These are phyloP conservation scores for Clarias laeviceps DNA, from an alignment of 2,797 vertebrate species.

Conservation along the genomic window DNA sequence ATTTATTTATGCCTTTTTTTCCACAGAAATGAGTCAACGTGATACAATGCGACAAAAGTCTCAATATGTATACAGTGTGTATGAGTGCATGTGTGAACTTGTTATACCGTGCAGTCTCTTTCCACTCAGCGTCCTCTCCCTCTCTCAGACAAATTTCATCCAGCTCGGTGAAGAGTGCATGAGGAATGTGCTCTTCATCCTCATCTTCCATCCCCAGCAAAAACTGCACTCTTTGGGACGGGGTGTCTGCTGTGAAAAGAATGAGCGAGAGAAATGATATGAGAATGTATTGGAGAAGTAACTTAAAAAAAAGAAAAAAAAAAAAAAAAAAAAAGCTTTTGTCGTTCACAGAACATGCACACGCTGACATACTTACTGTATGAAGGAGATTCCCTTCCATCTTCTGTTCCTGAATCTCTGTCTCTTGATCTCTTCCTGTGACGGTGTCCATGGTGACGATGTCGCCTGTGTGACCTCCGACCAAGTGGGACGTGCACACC, in stretches of 20 bases:
- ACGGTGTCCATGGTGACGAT: constrained; percentile 94
- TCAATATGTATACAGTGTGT: neutral
- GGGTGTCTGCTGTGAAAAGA: constrained; percentile 80
- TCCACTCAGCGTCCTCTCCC: constrained; percentile 96
- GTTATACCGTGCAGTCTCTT: constrained; percentile 91
- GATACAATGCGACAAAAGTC: neutral
- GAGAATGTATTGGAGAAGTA: neutral
- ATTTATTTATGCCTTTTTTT: neutral
- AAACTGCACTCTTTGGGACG: constrained; percentile 97
- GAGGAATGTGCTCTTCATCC: constrained; percentile 96
- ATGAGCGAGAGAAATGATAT: neutral
- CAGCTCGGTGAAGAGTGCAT: constrained; percentile 96
- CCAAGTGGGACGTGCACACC: constrained; percentile 94
- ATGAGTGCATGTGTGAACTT: neutral
- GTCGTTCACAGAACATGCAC: constrained; percentile 7
- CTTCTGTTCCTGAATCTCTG: constrained; percentile 88
- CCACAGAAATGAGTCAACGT: neutral
- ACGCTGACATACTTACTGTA: constrained; percentile 78
- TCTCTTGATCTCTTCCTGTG: constrained; percentile 96
- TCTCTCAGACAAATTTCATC: constrained; percentile 96
- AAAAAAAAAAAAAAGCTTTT: neutral
- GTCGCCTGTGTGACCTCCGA: constrained; percentile 91
- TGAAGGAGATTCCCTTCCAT: constrained; percentile 91
- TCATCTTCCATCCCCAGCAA: constrained; percentile 96
- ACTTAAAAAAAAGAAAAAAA: too few species aligned